Percentiles rank a stretch among this genome's conserved stretches.
These are phyloP conservation scores for Ophion obscuratus DNA, from an alignment of 2,888 invertebrate genomes.

Conservation along the genomic window DNA sequence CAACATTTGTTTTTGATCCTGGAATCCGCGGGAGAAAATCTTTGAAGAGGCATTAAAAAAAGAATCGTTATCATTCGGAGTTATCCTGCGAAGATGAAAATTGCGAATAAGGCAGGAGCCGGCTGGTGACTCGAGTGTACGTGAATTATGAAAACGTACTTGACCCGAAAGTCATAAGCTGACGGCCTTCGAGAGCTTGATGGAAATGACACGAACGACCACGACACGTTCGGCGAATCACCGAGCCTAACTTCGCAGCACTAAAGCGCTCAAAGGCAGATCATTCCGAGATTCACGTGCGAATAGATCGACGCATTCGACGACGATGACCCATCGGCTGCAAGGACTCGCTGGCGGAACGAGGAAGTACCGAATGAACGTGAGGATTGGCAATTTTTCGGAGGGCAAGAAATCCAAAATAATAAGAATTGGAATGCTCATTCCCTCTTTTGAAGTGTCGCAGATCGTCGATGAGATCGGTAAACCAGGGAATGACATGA, in stretches of 20 bases:
- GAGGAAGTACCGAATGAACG: slow-evolving; percentile 26
- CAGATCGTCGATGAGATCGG: background rate
- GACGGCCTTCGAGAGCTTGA: slow-evolving; percentile 61
- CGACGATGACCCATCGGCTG: slow-evolving; percentile 53
- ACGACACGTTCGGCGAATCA: slow-evolving; percentile 55
- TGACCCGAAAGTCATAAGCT: slow-evolving; percentile 68
- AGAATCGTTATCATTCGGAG: background rate
- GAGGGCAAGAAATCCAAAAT: background rate
- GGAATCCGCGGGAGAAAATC: background rate
- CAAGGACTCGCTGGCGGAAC: slow-evolving; percentile 33
- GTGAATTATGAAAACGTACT: slow-evolving; percentile 69
- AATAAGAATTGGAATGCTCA: background rate
- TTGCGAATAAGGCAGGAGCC: slow-evolving; percentile 37
- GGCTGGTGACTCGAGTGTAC: slow-evolving; percentile 25
- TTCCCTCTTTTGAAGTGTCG: background rate
- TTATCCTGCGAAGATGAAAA: slow-evolving; percentile 15
- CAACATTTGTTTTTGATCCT: background rate
- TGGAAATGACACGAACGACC: slow-evolving; percentile 67
- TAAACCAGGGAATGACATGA: background rate
- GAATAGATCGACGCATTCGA: slow-evolving; percentile 12
- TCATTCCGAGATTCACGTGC: slow-evolving; percentile 4
- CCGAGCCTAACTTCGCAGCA: slow-evolving; percentile 5
- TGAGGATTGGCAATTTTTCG: background rate
- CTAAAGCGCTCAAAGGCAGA: slow-evolving; percentile 5
- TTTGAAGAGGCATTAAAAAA: slow-evolving; percentile 3